Evolutionary conservation across 1,140 invertebrate species (phyloP).

Genomic region (Oryzaephilus surinamensis): DNA sequence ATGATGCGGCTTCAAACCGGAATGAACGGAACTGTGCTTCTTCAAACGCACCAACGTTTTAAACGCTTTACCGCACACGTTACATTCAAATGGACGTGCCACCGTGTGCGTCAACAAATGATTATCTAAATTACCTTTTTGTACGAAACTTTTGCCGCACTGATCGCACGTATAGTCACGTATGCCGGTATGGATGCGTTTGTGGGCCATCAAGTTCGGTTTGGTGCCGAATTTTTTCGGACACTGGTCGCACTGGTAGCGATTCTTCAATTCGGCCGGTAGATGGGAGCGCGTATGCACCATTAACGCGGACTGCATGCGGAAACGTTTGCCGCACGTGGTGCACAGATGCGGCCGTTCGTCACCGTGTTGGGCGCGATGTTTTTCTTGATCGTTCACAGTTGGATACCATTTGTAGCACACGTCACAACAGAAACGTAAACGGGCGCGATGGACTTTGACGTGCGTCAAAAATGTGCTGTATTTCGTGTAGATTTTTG

Average conservation of each 20-base stretch:
- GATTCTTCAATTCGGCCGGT: slow-evolving; percentile 44
- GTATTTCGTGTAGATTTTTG: slow-evolving; percentile 49
- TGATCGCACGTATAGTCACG: slow-evolving; percentile 48
- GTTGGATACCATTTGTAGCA: slow-evolving; percentile 44
- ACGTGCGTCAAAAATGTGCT: slow-evolving; percentile 47
- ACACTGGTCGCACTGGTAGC: slow-evolving; percentile 45
- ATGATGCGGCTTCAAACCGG: slow-evolving; percentile 57
- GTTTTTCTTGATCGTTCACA: slow-evolving; percentile 38
- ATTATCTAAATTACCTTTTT: slow-evolving; percentile 49
- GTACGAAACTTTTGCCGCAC: slow-evolving; percentile 50
- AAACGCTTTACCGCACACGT: slow-evolving; percentile 39
- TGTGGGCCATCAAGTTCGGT: slow-evolving; percentile 47
- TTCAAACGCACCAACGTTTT: slow-evolving; percentile 38
- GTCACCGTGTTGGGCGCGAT: slow-evolving; percentile 41
- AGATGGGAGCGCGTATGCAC: slow-evolving; percentile 45
- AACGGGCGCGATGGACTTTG: slow-evolving; percentile 41
- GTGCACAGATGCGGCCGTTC: slow-evolving; percentile 41
- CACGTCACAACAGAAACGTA: slow-evolving; percentile 45
- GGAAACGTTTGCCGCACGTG: slow-evolving; percentile 45
- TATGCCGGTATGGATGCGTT: slow-evolving; percentile 42
- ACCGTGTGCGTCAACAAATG: slow-evolving; percentile 47
- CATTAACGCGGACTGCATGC: slow-evolving; percentile 44
- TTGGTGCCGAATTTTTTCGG: slow-evolving; percentile 42
- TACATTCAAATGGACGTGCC: slow-evolving; percentile 35
- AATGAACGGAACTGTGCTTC: slow-evolving; percentile 27